Conservation (phyloP, 1,140 invertebrate species). For the Pseudobourletiella spinata region DNA sequence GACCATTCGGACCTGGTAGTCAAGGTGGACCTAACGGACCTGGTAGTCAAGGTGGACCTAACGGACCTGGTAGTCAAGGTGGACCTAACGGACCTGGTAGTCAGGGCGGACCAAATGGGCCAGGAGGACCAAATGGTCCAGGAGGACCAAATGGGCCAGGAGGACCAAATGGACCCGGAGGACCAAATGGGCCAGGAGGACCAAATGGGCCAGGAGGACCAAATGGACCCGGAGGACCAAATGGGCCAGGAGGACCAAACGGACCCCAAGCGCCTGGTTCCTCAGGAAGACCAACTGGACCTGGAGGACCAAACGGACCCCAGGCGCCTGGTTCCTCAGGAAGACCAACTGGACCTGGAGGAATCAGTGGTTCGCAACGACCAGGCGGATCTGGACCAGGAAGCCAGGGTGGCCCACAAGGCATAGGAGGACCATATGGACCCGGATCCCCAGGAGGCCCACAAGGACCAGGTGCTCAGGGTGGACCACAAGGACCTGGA, state of each 20-base stretch:
- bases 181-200: no score
- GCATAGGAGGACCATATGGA: slow-evolving; percentile 12
- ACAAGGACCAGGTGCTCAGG: neutral
- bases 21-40: slow-evolving; percentile 9
- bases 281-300: no score
- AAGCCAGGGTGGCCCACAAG: slow-evolving; percentile 26
- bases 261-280: no score
- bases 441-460: neutral
- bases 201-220: no score
- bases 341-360: neutral
- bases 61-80: slow-evolving; percentile 7
- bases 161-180: no score
- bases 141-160: slow-evolving; percentile 7
- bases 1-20: neutral
- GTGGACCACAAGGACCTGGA: slow-evolving; percentile 17
- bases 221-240: slow-evolving; percentile 2
- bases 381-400: slow-evolving; percentile 17
- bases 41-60: slow-evolving; percentile 28
- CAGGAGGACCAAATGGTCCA: slow-evolving; percentile 1
- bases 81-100: neutral
- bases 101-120: neutral
- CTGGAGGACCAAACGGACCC: no score
- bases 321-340: neutral
- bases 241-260: neutral
- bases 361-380: neutral